Percentiles rank a stretch among this genome's conserved stretches.
Evolutionary conservation across 2,888 invertebrate genomes (phyloP).

Genomic region (Galerucella pusilla): DNA sequence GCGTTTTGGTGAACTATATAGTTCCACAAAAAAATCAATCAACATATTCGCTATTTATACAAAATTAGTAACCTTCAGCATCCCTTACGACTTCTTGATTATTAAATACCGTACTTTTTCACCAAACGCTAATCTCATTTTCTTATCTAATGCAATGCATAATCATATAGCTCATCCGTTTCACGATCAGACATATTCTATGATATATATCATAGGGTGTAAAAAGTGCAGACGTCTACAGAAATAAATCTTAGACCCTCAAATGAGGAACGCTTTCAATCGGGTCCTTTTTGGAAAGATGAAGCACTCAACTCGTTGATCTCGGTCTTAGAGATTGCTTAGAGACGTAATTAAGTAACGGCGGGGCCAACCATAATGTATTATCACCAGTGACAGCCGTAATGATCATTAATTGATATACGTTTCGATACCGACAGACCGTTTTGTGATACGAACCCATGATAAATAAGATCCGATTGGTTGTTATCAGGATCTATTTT

Average conservation of each 20-base stretch:
- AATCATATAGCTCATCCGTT: too few species aligned
- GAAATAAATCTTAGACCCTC: slow-evolving; percentile 16
- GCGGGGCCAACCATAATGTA: slow-evolving; percentile 35
- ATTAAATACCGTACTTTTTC: too few species aligned
- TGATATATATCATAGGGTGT: background rate
- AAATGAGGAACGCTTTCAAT: slow-evolving; percentile 10
- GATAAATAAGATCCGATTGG: slow-evolving; percentile 19
- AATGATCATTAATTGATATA: slow-evolving; percentile 39
- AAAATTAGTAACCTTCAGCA: too few species aligned
- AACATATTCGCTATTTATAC: too few species aligned
- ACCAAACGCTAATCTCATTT: background rate
- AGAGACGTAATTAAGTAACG: slow-evolving; percentile 41
- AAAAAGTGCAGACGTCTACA: slow-evolving; percentile 17
- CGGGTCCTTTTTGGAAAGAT: slow-evolving; percentile 8
- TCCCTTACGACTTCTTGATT: too few species aligned
- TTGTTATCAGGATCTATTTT: background rate
- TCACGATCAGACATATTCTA: background rate
- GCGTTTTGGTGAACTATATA: too few species aligned
- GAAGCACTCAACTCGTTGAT: slow-evolving; percentile 13
- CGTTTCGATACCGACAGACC: slow-evolving; percentile 28
- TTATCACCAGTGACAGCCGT: slow-evolving; percentile 36
- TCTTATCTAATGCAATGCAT: background rate
- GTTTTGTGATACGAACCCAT: slow-evolving; percentile 33
- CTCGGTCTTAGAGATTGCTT: slow-evolving; percentile 25
- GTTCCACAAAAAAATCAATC: too few species aligned